phyloP scores from a whole-genome alignment of 2,797 vertebrate genomes.

The Amniataba percoides region DNA sequence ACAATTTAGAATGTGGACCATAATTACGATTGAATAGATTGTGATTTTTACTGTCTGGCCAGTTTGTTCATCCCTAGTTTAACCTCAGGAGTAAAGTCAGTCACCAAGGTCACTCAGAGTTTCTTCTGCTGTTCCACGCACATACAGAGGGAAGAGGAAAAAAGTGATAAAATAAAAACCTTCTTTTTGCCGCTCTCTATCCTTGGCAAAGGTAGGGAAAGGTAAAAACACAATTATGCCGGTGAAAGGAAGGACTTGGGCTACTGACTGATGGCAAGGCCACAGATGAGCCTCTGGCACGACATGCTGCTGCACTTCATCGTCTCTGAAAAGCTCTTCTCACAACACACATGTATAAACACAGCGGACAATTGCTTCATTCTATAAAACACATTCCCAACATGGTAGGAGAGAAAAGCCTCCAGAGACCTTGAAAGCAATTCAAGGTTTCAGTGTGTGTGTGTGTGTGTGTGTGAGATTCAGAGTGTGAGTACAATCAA shows the following conservation, averaged over 20 bases:
- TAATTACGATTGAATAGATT: too few relatives aligned
- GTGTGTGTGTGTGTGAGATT: constrained; percentile 12
- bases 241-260: constrained; percentile 48
- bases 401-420: constrained; percentile 41
- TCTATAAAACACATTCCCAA: constrained; percentile 50
- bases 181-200: neutral
- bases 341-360: constrained; percentile 11
- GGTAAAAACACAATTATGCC: constrained; percentile 40
- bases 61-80: neutral
- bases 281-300: constrained; percentile 25
- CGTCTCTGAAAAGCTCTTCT: constrained; percentile 29
- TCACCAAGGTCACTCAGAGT: constrained; percentile 45
- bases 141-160: constrained; percentile 2
- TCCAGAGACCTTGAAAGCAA: constrained; percentile 50
- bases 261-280: constrained; percentile 42
- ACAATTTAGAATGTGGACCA: too few relatives aligned
- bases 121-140: constrained; percentile 12
- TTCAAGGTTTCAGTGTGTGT: constrained; percentile 47
- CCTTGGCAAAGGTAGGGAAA: constrained; percentile 45
- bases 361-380: constrained; percentile 37
- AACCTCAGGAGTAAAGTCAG: constrained; percentile 28
- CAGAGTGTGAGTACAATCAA: constrained; percentile 5
- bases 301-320: constrained; percentile 20
- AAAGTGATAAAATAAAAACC: constrained; percentile 3
- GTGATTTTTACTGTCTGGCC: too few relatives aligned